Conservation (phyloP, 2,113 vertebrate genomes). For the Rhineura floridana region DNA sequence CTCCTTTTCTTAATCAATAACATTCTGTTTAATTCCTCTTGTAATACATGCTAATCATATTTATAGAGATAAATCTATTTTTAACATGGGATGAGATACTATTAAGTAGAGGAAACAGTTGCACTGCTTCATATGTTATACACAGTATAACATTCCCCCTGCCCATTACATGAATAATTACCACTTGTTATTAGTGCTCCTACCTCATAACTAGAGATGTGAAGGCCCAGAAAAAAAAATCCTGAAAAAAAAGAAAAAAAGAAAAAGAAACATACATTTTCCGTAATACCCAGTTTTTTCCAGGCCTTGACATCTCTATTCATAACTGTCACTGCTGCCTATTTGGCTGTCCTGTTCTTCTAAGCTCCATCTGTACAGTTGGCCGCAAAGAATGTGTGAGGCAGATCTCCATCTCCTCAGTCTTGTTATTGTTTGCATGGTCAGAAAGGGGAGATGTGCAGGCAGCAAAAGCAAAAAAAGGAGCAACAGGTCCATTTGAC, state of each 20-base stretch:
- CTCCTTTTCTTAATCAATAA: background rate
- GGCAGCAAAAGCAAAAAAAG: background rate
- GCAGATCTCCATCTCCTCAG: background rate
- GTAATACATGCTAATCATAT: background rate
- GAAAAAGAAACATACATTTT: too few relatives aligned
- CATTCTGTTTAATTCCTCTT: background rate
- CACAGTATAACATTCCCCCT: background rate
- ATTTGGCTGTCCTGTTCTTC: background rate
- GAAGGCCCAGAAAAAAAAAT: too few relatives aligned
- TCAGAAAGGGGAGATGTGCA: background rate
- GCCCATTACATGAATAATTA: background rate
- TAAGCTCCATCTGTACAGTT: background rate
- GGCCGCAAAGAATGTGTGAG: background rate
- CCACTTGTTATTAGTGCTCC: background rate
- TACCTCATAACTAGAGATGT: too few relatives aligned
- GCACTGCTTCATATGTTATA: background rate
- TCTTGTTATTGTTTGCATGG: background rate
- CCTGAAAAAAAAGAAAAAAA: too few relatives aligned
- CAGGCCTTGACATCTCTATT: too few relatives aligned
- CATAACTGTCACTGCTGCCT: background rate
- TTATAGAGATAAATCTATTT: background rate
- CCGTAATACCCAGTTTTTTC: too few relatives aligned
- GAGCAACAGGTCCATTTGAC: background rate
- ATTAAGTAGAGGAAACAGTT: slow-evolving; percentile 16
- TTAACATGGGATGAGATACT: background rate